phyloP scores from a whole-genome alignment of 2,797 vertebrate genomes.

The Tangara arthus region DNA sequence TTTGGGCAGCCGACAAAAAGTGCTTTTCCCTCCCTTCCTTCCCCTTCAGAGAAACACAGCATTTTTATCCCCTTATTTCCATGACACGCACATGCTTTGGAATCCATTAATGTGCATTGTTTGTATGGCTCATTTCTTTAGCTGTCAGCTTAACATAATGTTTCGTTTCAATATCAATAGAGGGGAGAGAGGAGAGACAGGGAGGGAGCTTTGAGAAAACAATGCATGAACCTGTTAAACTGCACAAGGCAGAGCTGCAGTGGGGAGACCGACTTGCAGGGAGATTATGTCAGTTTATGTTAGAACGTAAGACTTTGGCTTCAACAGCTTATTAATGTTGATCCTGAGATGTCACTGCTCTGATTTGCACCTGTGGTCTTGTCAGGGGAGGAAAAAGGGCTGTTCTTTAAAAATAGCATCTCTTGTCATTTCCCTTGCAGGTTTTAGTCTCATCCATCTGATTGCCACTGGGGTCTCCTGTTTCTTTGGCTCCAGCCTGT shows the following conservation, averaged over 20 bases:
- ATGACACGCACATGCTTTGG: slow-evolving; percentile 40
- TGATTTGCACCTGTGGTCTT: slow-evolving; percentile 52
- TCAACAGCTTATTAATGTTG: slow-evolving; percentile 49
- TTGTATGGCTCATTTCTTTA: slow-evolving; percentile 61
- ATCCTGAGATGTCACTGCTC: background rate
- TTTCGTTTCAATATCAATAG: slow-evolving; percentile 69
- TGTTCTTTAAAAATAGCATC: slow-evolving; percentile 15
- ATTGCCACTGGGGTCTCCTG: slow-evolving; percentile 95
- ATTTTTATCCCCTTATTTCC: slow-evolving; percentile 57
- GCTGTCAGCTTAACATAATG: slow-evolving; percentile 70
- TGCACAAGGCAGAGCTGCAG: slow-evolving; percentile 34
- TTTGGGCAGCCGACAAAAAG: background rate
- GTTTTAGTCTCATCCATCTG: slow-evolving; percentile 93
- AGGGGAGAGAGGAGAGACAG: slow-evolving; percentile 29
- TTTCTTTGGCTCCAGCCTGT: slow-evolving; percentile 93
- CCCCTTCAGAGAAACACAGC: slow-evolving; percentile 5
- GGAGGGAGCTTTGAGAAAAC: slow-evolving; percentile 54
- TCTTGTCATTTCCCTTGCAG: slow-evolving; percentile 71
- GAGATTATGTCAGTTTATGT: slow-evolving; percentile 46
- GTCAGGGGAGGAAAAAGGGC: background rate
- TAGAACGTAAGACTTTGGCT: background rate
- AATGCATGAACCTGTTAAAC: slow-evolving; percentile 56
- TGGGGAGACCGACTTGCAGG: slow-evolving; percentile 18
- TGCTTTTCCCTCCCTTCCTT: slow-evolving; percentile 11
- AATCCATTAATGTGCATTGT: slow-evolving; percentile 60